These are phyloP conservation scores for Muscicapa comitata DNA, from an alignment of 2,797 vertebrate genomes.

Conservation along the genomic window DNA sequence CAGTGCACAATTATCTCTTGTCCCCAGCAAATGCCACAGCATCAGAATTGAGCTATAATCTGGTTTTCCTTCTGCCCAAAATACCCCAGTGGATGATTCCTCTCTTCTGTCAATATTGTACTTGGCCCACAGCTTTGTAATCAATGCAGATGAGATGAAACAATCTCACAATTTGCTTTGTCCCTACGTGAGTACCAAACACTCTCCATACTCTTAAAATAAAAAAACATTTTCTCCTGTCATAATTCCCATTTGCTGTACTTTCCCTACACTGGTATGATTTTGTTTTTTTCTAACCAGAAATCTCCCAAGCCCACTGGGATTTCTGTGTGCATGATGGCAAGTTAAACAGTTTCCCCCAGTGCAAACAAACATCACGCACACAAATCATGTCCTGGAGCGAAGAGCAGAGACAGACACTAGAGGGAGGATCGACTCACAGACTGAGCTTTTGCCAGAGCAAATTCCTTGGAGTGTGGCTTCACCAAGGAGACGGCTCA, in stretches of 20 bases:
- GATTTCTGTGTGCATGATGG: neutral
- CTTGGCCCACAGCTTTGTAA: neutral
- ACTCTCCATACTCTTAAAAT: neutral
- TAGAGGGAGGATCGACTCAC: conserved; percentile 23
- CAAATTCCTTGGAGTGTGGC: neutral
- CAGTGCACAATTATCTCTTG: neutral
- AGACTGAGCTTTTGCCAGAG: conserved; percentile 16
- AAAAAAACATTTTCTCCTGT: neutral
- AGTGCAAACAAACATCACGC: neutral
- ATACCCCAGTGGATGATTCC: neutral
- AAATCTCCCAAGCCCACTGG: neutral
- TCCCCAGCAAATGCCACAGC: neutral
- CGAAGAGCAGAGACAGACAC: conserved; percentile 27
- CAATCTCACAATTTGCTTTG: neutral
- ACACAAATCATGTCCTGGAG: neutral
- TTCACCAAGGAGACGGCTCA: neutral
- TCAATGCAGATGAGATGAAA: neutral
- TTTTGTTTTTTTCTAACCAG: neutral
- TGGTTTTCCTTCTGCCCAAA: neutral
- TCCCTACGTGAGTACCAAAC: neutral
- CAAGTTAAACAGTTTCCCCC: neutral
- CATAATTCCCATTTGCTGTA: neutral
- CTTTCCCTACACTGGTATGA: neutral
- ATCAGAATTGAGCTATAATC: neutral
- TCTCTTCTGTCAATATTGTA: conserved; percentile 6